These are phyloP conservation scores for Fulmarus glacialis DNA, from an alignment of 2,113 vertebrate species.

Conservation along the genomic window DNA sequence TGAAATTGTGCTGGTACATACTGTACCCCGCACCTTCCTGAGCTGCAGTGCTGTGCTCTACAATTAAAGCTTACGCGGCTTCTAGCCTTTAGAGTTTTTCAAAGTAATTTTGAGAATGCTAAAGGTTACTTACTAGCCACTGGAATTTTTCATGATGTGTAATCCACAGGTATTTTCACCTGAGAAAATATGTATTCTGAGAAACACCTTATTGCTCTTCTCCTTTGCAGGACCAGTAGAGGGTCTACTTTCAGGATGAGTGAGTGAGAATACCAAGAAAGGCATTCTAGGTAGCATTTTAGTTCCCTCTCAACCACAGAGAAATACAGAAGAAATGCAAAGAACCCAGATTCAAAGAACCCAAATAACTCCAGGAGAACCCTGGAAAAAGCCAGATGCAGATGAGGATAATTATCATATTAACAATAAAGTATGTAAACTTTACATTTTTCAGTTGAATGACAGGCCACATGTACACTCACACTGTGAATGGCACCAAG, in stretches of 20 bases:
- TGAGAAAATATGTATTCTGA: not conserved
- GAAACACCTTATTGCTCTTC: not conserved
- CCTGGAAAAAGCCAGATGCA: not conserved
- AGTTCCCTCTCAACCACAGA: not conserved
- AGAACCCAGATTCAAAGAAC: not conserved
- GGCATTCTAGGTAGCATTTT: not conserved
- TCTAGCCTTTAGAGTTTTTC: not conserved
- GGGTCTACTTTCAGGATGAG: not conserved
- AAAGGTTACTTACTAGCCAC: not conserved
- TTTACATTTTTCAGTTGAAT: not conserved
- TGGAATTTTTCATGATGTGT: not conserved
- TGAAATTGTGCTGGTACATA: constrained; percentile 9
- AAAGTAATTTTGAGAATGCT: not conserved
- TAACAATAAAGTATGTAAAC: not conserved
- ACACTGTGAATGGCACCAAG: not conserved
- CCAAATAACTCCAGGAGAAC: not conserved
- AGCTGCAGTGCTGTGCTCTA: not conserved
- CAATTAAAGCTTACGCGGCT: not conserved
- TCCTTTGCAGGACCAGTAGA: not conserved
- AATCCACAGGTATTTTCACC: not conserved
- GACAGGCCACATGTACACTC: not conserved
- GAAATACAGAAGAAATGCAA: not conserved
- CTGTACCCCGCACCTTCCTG: not conserved
- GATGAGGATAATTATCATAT: not conserved
- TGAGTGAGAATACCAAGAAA: not conserved